These are phyloP conservation scores for Neofelis nebulosa DNA, from an alignment of 2,113 vertebrate species.

Conservation along the genomic window DNA sequence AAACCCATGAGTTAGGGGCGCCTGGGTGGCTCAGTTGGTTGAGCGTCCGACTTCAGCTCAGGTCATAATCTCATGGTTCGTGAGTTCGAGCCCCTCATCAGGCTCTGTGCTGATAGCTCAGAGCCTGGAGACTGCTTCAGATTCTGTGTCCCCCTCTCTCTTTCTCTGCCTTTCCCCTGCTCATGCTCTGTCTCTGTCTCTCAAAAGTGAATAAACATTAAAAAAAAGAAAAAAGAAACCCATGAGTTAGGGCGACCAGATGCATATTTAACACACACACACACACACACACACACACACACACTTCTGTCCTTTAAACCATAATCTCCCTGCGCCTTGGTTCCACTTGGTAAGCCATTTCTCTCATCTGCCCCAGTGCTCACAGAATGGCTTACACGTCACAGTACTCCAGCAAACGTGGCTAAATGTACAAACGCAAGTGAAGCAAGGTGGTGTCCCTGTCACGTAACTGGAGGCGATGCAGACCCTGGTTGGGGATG, in stretches of 20 bases:
- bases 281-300: not conserved
- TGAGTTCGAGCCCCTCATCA: no score
- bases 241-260: not conserved
- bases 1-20: not conserved
- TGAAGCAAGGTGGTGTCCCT: not conserved
- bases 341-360: not conserved
- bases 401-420: not conserved
- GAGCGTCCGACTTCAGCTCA: no score
- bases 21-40: no score
- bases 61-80: no score
- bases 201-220: no score
- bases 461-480: not conserved
- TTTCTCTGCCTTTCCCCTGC: no score
- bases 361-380: not conserved
- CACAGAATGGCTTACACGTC: not conserved
- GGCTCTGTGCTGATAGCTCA: no score
- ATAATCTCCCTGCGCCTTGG: not conserved
- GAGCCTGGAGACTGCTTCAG: no score
- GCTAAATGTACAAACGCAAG: rapidly evolving
- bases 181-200: no score
- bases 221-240: not conserved
- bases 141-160: no score
- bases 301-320: not conserved
- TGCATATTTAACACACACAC: not conserved
- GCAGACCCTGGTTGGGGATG: not conserved